A percentile compares a stretch with the other conserved stretches of the same genome.
phyloP scores from a whole-genome alignment of 2,888 invertebrate genomes.

The Ganaspis brasiliensis region DNA sequence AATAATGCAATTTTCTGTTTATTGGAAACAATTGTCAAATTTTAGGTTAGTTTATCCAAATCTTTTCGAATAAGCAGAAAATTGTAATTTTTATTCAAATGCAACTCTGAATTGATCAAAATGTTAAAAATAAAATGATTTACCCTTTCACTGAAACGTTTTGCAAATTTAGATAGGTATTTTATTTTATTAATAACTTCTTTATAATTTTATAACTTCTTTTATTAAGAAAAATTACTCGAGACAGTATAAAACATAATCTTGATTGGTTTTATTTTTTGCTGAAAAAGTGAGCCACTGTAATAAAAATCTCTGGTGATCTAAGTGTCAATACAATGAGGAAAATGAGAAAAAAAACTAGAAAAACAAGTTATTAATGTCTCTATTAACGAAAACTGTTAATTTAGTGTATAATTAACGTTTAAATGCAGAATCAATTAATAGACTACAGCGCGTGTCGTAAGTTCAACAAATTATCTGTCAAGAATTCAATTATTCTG shows the following conservation, averaged over 20 bases:
- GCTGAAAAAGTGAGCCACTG: background rate
- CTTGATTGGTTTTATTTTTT: background rate
- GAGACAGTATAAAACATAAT: background rate
- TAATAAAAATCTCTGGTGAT: background rate
- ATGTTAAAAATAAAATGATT: too few relatives aligned
- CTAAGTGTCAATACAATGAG: background rate
- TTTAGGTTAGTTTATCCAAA: too few relatives aligned
- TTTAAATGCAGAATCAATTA: background rate
- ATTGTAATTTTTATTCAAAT: too few relatives aligned
- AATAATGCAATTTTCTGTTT: too few relatives aligned
- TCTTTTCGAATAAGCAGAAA: too few relatives aligned
- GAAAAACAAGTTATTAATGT: constrained; percentile 19
- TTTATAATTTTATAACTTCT: too few relatives aligned
- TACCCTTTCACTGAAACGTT: too few relatives aligned
- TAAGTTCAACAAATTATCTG: background rate
- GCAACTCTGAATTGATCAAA: too few relatives aligned
- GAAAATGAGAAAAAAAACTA: constrained; percentile 5
- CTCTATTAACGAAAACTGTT: background rate
- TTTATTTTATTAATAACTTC: too few relatives aligned
- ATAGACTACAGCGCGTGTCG: background rate
- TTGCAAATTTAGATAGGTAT: too few relatives aligned
- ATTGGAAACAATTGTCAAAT: too few relatives aligned
- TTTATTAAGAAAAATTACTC: too few relatives aligned
- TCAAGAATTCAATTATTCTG: background rate
- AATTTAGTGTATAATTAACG: background rate